Evolutionary conservation across 2,888 invertebrate genomes (phyloP).

Genomic region (Agapetus fuscipes): DNA sequence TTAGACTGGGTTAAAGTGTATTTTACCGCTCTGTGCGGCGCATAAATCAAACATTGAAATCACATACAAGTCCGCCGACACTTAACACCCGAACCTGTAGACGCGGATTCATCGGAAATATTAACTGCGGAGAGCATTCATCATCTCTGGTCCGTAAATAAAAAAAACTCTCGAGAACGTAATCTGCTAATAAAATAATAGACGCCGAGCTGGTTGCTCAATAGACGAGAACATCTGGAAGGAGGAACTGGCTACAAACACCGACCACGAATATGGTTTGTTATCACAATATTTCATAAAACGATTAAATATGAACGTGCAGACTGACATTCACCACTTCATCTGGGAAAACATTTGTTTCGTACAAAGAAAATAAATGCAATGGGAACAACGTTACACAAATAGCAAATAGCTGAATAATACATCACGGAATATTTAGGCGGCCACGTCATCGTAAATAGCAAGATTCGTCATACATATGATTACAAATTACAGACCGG

Average conservation of each 20-base stretch:
- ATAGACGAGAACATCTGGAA: slow-evolving; percentile 20
- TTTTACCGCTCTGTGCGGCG: too few relatives aligned
- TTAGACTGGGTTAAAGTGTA: too few relatives aligned
- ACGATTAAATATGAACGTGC: slow-evolving; percentile 49
- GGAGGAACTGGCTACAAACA: slow-evolving; percentile 9
- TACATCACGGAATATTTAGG: slow-evolving; percentile 1
- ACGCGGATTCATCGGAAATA: slow-evolving; percentile 16
- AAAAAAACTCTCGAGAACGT: slow-evolving; percentile 4
- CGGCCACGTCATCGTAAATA: background rate
- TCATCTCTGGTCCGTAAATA: slow-evolving; percentile 7
- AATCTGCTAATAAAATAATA: slow-evolving; percentile 11
- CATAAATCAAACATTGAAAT: slow-evolving; percentile 21
- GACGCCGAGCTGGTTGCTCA: slow-evolving; percentile 3
- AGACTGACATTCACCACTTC: slow-evolving; percentile 43
- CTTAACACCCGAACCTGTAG: slow-evolving; percentile 15
- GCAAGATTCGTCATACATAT: too few relatives aligned
- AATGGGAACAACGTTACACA: slow-evolving; percentile 8
- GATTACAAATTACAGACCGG: too few relatives aligned
- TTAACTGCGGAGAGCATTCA: slow-evolving; percentile 7
- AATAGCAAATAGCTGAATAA: background rate
- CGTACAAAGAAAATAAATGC: slow-evolving; percentile 13
- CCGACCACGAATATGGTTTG: slow-evolving; percentile 31
- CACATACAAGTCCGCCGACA: slow-evolving; percentile 14
- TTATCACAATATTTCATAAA: slow-evolving; percentile 52
- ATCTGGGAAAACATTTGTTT: slow-evolving; percentile 11